Evolutionary conservation across 2,113 vertebrate species (phyloP).

Genomic region (Poeciliopsis turrubarensis): DNA sequence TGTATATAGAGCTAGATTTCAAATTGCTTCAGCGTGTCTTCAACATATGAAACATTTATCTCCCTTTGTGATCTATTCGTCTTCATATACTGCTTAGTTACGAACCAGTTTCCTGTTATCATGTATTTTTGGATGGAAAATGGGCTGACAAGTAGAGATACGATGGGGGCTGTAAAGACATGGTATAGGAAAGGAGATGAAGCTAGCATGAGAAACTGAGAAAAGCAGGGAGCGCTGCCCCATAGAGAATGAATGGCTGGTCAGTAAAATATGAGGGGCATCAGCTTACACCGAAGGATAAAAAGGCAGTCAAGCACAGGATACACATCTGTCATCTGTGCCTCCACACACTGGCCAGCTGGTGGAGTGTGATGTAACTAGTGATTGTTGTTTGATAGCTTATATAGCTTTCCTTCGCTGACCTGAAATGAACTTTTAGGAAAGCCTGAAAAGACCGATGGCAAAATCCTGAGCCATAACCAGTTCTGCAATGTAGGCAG

Average conservation of each 20-base stretch:
- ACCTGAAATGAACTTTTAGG: constrained; percentile 17
- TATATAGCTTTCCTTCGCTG: constrained; percentile 23
- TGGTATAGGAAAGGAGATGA: constrained; percentile 21
- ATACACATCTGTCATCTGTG: constrained; percentile 68
- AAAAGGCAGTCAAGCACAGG: constrained; percentile 63
- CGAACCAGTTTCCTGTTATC: constrained; percentile 39
- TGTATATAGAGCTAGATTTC: constrained; percentile 8
- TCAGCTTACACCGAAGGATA: constrained; percentile 71
- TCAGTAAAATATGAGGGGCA: constrained; percentile 74
- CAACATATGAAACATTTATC: constrained; percentile 1
- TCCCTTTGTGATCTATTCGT: constrained; percentile 23
- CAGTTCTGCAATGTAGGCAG: not conserved
- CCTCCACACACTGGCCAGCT: constrained; percentile 45
- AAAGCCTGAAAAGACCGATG: constrained; percentile 6
- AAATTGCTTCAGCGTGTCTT: constrained; percentile 21
- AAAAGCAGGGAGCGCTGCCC: constrained; percentile 39
- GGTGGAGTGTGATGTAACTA: constrained; percentile 63
- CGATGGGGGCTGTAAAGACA: constrained; percentile 37
- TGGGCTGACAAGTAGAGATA: constrained; percentile 33
- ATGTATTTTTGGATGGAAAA: constrained; percentile 23
- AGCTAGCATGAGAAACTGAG: constrained; percentile 2
- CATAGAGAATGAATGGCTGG: constrained; percentile 66
- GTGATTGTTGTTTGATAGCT: constrained; percentile 49
- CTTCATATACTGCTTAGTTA: constrained; percentile 45
- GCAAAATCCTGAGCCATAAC: not conserved